Evolutionary conservation across 2,888 invertebrate genomes (phyloP).

Genomic region (Pammene fasciana): DNA sequence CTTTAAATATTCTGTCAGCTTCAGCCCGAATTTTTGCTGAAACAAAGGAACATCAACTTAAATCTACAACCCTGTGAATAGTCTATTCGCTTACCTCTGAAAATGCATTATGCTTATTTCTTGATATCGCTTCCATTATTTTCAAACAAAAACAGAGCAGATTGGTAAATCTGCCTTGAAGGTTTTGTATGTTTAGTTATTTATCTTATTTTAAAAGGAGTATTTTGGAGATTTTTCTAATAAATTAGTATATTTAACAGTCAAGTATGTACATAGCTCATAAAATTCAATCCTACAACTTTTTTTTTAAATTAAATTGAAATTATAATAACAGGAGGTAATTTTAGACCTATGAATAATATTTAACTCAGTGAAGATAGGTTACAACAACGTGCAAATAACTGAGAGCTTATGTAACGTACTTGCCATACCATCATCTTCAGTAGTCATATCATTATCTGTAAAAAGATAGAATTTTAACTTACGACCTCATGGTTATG

Average conservation of each 20-base stretch:
- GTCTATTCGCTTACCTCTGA: too few relatives aligned
- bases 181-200: neutral
- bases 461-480: constrained; percentile 37
- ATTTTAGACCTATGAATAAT: neutral
- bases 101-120: too few relatives aligned
- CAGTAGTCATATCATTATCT: constrained; percentile 46
- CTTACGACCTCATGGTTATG: neutral
- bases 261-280: constrained; percentile 25
- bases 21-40: constrained; percentile 61
- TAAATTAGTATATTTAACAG: neutral
- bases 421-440: constrained; percentile 53
- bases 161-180: too few relatives aligned
- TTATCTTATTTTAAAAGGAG: neutral
- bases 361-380: neutral
- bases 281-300: neutral
- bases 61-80: neutral
- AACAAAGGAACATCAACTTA: constrained; percentile 46
- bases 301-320: neutral
- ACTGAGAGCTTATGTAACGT: constrained; percentile 43
- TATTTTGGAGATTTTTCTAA: too few relatives aligned
- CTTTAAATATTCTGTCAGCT: constrained; percentile 60
- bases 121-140: too few relatives aligned
- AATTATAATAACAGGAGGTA: neutral
- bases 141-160: too few relatives aligned
- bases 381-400: neutral